Conservation (phyloP, 2,113 vertebrate genomes). For the Istiophorus platypterus region DNA sequence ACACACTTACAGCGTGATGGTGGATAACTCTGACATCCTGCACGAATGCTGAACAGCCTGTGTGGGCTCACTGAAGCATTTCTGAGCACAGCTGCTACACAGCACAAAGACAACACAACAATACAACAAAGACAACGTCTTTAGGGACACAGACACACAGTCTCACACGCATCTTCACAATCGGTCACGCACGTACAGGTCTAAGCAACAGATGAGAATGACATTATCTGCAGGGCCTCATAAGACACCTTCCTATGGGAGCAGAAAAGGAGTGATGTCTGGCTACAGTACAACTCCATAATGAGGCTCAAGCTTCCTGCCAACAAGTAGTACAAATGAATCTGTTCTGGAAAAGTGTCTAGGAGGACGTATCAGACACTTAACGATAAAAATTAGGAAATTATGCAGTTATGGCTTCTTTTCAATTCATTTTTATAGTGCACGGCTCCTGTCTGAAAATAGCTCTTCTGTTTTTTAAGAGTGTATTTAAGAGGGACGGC, state of each 20-base stretch:
- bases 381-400: neutral
- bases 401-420: neutral
- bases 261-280: slow-evolving; percentile 51
- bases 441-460: neutral
- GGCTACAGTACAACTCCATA: slow-evolving; percentile 60
- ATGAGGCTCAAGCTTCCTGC: slow-evolving; percentile 53
- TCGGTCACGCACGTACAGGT: slow-evolving; percentile 53
- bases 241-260: slow-evolving; percentile 45
- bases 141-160: slow-evolving; percentile 73
- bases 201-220: slow-evolving; percentile 65
- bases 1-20: slow-evolving; percentile 99
- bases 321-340: slow-evolving; percentile 42
- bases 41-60: slow-evolving; percentile 98
- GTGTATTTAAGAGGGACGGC: neutral
- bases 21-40: slow-evolving; percentile 99
- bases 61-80: slow-evolving; percentile 99
- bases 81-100: slow-evolving; percentile 99
- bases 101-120: slow-evolving; percentile 94
- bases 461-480: neutral
- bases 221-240: slow-evolving; percentile 61
- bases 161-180: slow-evolving; percentile 49
- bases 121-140: slow-evolving; percentile 82
- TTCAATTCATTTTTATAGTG: neutral
- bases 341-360: slow-evolving; percentile 9
- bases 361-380: neutral